Conservation (phyloP, 1,140 invertebrate genomes). For the Homarus americanus region DNA sequence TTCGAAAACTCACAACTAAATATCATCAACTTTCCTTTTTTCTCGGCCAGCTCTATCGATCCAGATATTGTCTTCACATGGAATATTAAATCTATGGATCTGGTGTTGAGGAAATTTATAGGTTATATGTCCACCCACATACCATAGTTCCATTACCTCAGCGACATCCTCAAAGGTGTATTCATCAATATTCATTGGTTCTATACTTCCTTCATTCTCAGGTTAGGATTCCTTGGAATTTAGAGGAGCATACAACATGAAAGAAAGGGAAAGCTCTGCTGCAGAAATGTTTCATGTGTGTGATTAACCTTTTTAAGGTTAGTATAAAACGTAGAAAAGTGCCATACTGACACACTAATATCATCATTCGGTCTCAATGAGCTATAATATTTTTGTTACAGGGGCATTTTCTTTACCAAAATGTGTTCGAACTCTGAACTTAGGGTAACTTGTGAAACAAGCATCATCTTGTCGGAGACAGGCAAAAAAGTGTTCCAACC, state of each 20-base stretch:
- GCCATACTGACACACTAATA: not conserved
- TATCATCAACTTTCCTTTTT: too few species aligned
- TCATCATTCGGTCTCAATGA: not conserved
- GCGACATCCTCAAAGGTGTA: not conserved
- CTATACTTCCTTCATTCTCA: not conserved
- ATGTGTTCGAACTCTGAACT: not conserved
- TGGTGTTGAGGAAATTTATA: constrained; percentile 12
- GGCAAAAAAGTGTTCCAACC: constrained; percentile 5
- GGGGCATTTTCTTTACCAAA: not conserved
- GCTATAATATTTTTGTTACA: not conserved
- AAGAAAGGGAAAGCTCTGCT: not conserved
- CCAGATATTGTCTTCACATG: too few species aligned
- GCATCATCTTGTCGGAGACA: not conserved
- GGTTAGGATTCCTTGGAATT: not conserved
- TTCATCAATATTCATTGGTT: not conserved
- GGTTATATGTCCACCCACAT: not conserved
- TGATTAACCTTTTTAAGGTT: not conserved
- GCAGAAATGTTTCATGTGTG: not conserved
- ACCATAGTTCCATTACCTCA: not conserved
- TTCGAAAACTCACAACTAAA: too few species aligned
- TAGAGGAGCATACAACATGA: not conserved
- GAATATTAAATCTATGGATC: too few species aligned
- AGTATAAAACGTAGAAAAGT: not conserved
- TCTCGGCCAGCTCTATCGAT: too few species aligned
- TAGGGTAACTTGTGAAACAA: not conserved